Evolutionary conservation across 2,113 vertebrate species (phyloP).

Genomic region (Dasypus novemcinctus): DNA sequence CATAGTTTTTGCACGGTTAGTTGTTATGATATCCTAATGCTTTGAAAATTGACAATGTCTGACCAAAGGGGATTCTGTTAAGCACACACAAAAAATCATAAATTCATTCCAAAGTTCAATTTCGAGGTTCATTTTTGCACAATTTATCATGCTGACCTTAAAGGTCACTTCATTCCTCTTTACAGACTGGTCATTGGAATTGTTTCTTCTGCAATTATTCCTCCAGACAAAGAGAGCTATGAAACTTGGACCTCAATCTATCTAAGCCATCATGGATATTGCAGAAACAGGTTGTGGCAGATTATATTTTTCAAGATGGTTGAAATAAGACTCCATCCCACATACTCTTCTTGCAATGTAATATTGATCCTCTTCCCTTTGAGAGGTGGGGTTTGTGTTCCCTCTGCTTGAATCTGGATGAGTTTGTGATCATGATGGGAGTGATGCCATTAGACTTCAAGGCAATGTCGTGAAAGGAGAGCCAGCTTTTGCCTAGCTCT

Average conservation of each 20-base stretch:
- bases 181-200: background rate
- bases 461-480: background rate
- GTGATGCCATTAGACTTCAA: background rate
- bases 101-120: slow-evolving; percentile 41
- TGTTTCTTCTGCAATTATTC: background rate
- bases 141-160: background rate
- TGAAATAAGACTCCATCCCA: background rate
- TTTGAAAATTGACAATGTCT: background rate
- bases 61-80: background rate
- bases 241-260: background rate
- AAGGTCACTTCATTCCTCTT: background rate
- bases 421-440: background rate
- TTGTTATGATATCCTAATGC: background rate
- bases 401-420: background rate
- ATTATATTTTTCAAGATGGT: background rate
- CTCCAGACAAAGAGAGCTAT: background rate
- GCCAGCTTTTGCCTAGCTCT: background rate
- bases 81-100: slow-evolving; percentile 13
- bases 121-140: background rate
- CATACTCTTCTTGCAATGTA: background rate
- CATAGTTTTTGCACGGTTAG: background rate
- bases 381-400: background rate
- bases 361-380: background rate
- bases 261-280: background rate
- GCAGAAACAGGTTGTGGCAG: background rate